These are phyloP conservation scores for Pogonophryne albipinna DNA, from an alignment of 2,797 vertebrate genomes.

Conservation along the genomic window DNA sequence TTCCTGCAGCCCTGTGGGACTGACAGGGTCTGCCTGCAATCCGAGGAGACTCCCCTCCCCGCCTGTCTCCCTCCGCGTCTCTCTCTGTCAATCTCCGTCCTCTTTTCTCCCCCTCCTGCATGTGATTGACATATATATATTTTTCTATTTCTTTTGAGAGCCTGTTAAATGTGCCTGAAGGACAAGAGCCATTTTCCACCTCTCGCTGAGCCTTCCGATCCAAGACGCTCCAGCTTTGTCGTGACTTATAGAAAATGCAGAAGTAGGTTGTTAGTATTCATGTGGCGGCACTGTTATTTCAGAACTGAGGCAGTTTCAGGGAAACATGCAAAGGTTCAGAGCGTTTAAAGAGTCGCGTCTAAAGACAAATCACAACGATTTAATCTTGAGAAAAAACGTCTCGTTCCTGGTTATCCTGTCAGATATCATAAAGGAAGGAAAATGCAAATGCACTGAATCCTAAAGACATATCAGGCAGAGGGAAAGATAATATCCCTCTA, in stretches of 20 bases:
- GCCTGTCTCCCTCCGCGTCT: constrained; percentile 40
- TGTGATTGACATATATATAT: constrained; percentile 61
- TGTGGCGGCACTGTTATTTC: background rate
- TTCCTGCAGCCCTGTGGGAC: constrained; percentile 23
- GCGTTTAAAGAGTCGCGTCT: background rate
- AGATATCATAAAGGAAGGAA: constrained; percentile 1
- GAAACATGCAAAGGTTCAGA: constrained; percentile 8
- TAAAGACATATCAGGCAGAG: constrained; percentile 16
- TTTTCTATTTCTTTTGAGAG: constrained; percentile 50
- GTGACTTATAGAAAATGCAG: constrained; percentile 1
- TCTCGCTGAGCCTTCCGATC: constrained; percentile 29
- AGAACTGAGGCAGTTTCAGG: constrained; percentile 11
- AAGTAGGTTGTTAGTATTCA: constrained; percentile 35
- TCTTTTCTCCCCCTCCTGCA: constrained; percentile 21
- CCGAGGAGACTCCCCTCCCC: constrained; percentile 54
- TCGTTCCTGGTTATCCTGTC: background rate
- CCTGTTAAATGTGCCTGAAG: constrained; percentile 64
- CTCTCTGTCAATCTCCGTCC: constrained; percentile 51
- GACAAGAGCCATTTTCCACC: constrained; percentile 49
- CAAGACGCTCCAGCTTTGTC: constrained; percentile 29
- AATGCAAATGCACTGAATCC: background rate
- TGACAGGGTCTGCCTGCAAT: constrained; percentile 52
- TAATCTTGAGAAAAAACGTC: background rate
- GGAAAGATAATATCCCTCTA: constrained; percentile 1
- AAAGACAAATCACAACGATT: constrained; percentile 13